Conservation (phyloP, 2,888 invertebrate genomes). For the Gordius sp. region DNA sequence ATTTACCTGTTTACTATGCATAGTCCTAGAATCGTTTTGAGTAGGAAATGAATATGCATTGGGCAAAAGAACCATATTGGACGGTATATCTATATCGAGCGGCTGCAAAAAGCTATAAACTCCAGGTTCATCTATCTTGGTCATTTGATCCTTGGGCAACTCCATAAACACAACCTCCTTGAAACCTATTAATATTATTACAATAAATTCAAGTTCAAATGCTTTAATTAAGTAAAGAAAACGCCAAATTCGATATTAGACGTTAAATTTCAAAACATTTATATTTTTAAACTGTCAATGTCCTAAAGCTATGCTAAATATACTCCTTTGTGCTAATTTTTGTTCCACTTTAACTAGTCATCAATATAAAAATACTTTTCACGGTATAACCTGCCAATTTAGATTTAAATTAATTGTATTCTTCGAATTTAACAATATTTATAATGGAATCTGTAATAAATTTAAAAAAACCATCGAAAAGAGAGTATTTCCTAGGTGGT, state of each 20-base stretch:
- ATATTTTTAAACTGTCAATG: no score
- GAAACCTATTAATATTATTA: background rate
- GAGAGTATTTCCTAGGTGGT: constrained; percentile 13
- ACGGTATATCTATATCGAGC: constrained; percentile 10
- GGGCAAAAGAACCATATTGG: background rate
- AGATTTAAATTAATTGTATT: no score
- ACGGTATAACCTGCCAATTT: no score
- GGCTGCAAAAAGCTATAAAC: constrained; percentile 9
- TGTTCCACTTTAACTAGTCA: no score
- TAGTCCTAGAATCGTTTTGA: background rate
- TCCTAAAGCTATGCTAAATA: no score
- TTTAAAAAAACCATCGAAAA: constrained; percentile 14
- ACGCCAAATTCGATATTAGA: background rate
- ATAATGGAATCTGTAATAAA: no score
- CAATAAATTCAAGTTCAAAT: background rate
- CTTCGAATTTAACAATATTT: no score
- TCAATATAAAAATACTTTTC: no score
- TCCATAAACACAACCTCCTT: constrained; percentile 11
- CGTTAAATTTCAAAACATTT: no score
- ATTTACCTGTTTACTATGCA: background rate
- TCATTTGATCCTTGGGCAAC: constrained; percentile 12
- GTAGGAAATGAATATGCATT: no score
- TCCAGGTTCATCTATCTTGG: constrained; percentile 9
- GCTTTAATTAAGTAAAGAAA: background rate
- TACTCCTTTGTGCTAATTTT: no score